phyloP scores from a whole-genome alignment of 2,113 vertebrate species.

The Petrocephalus zakoni region DNA sequence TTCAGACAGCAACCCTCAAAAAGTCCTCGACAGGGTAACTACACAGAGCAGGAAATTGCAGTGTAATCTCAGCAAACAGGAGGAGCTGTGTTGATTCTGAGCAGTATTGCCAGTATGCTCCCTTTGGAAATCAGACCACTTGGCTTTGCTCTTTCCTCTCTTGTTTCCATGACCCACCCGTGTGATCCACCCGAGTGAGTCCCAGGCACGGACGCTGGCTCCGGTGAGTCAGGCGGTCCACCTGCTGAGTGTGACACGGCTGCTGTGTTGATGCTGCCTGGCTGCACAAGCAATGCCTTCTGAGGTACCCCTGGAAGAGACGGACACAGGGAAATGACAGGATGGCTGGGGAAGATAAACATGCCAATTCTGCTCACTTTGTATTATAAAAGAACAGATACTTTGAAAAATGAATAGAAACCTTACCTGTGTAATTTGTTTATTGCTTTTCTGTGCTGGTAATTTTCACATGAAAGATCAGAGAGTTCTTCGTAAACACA shows the following conservation, averaged over 20 bases:
- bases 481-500: not conserved
- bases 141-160: not conserved
- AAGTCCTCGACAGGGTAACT: not conserved
- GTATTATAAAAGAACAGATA: not conserved
- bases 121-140: not conserved
- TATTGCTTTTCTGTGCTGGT: not conserved
- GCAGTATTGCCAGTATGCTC: not conserved
- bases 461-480: not conserved
- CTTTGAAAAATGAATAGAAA: not conserved
- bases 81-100: not conserved
- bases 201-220: not conserved
- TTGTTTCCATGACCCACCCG: not conserved
- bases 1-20: not conserved
- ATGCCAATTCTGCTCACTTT: not conserved
- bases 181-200: not conserved
- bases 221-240: not conserved
- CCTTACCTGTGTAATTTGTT: conserved; percentile 10
- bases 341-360: not conserved
- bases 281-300: conserved; percentile 20
- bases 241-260: conserved; percentile 20
- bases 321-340: not conserved
- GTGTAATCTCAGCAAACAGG: not conserved
- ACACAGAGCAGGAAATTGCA: not conserved
- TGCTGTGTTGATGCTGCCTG: conserved; percentile 11
- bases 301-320: not conserved